Evolutionary conservation across 2,113 vertebrate species (phyloP), one percentile per base, ranked within the genome.

Genomic region (Oenanthe melanoleuca): DNA sequence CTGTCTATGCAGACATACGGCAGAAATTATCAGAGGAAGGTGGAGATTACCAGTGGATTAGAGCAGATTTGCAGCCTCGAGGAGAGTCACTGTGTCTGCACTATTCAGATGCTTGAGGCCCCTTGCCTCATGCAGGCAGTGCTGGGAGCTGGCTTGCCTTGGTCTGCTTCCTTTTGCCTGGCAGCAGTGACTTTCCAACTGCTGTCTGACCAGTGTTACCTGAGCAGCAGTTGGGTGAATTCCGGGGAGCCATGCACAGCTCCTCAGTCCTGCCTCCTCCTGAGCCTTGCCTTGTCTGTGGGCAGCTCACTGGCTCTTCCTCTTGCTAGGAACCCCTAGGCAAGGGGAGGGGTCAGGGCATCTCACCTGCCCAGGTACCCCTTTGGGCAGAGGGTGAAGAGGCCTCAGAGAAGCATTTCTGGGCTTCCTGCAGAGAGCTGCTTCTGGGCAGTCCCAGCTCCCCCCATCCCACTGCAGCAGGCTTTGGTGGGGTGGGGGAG

Each of bases 1-100:
- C 72, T 93, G 67, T 73, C 72, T 66, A 14, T 25, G 14, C 69
- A 91, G 78, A 87, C 91, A 96, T 93, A 95, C 72, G 89, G 94
- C 92, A 91, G 88, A 97, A 97, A 87, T 96, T 71, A 64, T 53
- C 70, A 82, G 92, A 92, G 77, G 65, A 91, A 94, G 91, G 31
- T 73, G 65, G 73, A 93, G 95, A 96, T 96, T 94, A 93, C 23
- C 24, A 24, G 67, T 92, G 93, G 94, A 93, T 97, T 94, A 94
- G 75, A 53, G 60, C 56, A 81, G 81, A 44, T 88, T 90, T 24
- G 3, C 65, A 57, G 90, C 72, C 80, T 73, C 0, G 0, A 34
- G 53, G 55, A 71, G 60, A 77, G 53, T 72, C 1, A 0, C 14
- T 47, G 56, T 65, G 65, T 86, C 53, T 88, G 66, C 34, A 20